Evolutionary conservation across 2,888 invertebrate genomes (phyloP), one percentile per base, ranked within the genome.

Genomic region (Suillia variegata): DNA sequence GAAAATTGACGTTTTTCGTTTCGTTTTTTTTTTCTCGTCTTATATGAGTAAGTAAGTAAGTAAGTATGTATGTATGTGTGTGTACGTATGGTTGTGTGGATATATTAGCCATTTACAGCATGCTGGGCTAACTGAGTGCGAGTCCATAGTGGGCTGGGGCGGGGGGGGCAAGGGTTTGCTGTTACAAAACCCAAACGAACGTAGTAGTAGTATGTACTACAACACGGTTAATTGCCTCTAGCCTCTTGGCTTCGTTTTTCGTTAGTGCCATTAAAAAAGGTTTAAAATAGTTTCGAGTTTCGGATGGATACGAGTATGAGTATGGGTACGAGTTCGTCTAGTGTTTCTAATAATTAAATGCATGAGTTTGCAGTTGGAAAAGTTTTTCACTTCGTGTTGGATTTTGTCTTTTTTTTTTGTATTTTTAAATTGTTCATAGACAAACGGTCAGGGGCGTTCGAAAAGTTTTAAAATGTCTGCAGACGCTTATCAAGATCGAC

Each of bases 211-310:
- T 38, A 38, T 38, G 6, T 4, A 8, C 13, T 38, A 38, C 38
- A n/a, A 26, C n/a, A n/a, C n/a, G 38, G 13, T 13, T 38, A 38
- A 38, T 38, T 38, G 38, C 38, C 38, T 38, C n/a, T 13, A n/a
- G 38, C 38, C 38, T 26, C n/a, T 26, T 26, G 26, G 26, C 10
- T 38, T 38, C 10, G 12, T 38, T 38, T 5, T 13, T 13, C 38
- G 38, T 5, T 38, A 12, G 38, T 38, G 38, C 38, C n/a, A 8
- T 38, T 38, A 5, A 8, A 38, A 38, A 38, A 38, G 6, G 38
- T 31, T 31, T 31, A 38, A 38, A 38, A 38, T 38, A 38, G 38
- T 38, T 38, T 38, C 38, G n/a, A 38, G 38, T 38, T 38, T 38
- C 38, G 38, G 26, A n/a, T n/a, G n/a, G n/a, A n/a, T n/a, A n/a